These are phyloP conservation scores for Harpagifer antarcticus DNA, from an alignment of 2,797 vertebrate species.

Conservation along the genomic window DNA sequence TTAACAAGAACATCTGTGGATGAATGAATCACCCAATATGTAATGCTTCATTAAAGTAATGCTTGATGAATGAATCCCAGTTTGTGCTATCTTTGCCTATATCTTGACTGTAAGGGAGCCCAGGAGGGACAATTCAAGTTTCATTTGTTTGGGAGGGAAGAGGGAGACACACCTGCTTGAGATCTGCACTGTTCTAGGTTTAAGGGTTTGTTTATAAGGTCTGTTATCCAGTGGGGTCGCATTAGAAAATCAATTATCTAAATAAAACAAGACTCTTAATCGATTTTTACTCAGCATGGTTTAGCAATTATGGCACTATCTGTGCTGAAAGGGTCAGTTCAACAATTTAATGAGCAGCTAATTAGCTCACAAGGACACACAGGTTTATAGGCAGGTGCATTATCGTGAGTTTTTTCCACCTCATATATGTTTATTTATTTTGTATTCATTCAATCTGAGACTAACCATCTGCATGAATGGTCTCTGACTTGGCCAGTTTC, in stretches of 20 bases:
- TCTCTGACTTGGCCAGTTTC: slow-evolving; percentile 3
- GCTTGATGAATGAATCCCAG: too few species aligned
- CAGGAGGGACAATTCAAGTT: too few species aligned
- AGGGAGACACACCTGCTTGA: too few species aligned
- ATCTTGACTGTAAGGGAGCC: too few species aligned
- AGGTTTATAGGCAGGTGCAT: background rate
- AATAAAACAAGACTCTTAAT: slow-evolving; percentile 16
- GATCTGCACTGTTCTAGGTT: too few species aligned
- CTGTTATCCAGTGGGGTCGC: background rate
- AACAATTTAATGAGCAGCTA: background rate
- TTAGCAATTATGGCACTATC: background rate
- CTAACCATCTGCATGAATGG: background rate
- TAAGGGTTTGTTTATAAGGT: background rate
- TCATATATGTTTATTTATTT: too few species aligned
- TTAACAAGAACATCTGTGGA: too few species aligned
- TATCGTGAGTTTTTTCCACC: too few species aligned
- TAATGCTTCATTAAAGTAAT: too few species aligned
- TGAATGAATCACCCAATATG: too few species aligned
- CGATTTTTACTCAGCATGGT: slow-evolving; percentile 18
- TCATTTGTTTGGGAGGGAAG: too few species aligned
- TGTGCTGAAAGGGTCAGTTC: background rate
- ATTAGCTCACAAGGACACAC: background rate
- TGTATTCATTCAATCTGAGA: background rate
- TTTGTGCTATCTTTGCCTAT: too few species aligned
- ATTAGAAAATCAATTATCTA: slow-evolving; percentile 18